These are phyloP conservation scores for Molothrus ater DNA, from an alignment of 2,797 vertebrate genomes.

Conservation along the genomic window DNA sequence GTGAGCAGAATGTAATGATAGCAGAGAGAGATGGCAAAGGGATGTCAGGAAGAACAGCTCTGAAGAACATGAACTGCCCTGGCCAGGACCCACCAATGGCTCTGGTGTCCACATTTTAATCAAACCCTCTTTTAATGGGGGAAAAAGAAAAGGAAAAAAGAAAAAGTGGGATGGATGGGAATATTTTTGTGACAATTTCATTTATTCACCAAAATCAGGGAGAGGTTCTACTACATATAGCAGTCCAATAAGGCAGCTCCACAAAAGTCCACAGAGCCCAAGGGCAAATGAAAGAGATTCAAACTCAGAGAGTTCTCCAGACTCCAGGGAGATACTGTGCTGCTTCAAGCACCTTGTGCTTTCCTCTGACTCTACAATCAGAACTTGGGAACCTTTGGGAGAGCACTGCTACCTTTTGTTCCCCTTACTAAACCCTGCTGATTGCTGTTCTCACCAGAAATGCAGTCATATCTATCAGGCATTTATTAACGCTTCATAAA, in stretches of 20 bases:
- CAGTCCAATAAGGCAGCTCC: background rate
- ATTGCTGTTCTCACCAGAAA: background rate
- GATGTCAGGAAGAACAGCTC: background rate
- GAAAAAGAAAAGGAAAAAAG: background rate
- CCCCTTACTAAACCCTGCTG: background rate
- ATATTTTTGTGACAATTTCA: background rate
- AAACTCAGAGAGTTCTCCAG: background rate
- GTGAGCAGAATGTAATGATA: background rate
- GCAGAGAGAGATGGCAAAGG: background rate
- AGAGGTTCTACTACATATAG: background rate
- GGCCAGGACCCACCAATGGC: background rate
- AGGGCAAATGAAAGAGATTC: background rate
- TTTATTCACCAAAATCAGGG: background rate
- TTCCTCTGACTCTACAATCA: background rate
- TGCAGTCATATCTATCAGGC: background rate
- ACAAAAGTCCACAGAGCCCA: background rate
- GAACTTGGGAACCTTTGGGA: background rate
- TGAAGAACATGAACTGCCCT: background rate
- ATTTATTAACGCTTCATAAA: background rate
- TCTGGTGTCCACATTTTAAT: background rate
- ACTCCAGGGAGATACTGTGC: background rate
- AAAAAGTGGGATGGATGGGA: background rate
- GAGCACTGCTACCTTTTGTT: background rate
- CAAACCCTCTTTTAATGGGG: background rate
- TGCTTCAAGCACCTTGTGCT: background rate